phyloP scores from a whole-genome alignment of 2,888 invertebrate genomes.

The Pyrocoelia pectoralis region DNA sequence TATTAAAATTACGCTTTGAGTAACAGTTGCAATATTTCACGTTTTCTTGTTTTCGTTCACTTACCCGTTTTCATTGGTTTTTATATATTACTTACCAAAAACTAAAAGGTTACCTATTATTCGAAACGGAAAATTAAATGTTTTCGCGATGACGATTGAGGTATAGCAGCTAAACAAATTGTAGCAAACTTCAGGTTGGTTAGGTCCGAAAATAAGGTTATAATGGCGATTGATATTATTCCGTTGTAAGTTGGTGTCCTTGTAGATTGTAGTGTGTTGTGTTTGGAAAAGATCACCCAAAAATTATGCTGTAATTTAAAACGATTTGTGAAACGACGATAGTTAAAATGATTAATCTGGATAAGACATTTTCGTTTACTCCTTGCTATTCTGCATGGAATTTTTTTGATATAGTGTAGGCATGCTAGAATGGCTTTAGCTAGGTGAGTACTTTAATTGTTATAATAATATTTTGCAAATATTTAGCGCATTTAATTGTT shows the following conservation, averaged over 20 bases:
- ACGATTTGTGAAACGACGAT: constrained; percentile 5
- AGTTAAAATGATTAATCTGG: constrained; percentile 3
- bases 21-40: too few relatives aligned
- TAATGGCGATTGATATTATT: constrained; percentile 34
- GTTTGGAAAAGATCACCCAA: neutral
- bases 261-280: constrained; percentile 22
- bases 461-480: neutral
- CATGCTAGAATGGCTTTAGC: constrained; percentile 37
- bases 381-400: constrained; percentile 32
- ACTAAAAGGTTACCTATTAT: too few relatives aligned
- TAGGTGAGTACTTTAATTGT: constrained; percentile 26
- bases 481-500: neutral
- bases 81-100: too few relatives aligned
- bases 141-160: too few relatives aligned
- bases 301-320: constrained; percentile 21
- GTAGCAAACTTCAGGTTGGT: constrained; percentile 21
- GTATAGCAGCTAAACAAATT: too few relatives aligned
- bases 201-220: constrained; percentile 33
- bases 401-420: constrained; percentile 32
- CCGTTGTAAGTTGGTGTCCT: constrained; percentile 32
- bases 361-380: constrained; percentile 17
- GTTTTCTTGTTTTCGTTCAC: too few relatives aligned
- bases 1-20: too few relatives aligned
- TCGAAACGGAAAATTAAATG: too few relatives aligned
- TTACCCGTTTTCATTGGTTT: too few relatives aligned